These are phyloP conservation scores for Eurytoma adleriae DNA, from an alignment of 2,888 invertebrate genomes.

Conservation along the genomic window DNA sequence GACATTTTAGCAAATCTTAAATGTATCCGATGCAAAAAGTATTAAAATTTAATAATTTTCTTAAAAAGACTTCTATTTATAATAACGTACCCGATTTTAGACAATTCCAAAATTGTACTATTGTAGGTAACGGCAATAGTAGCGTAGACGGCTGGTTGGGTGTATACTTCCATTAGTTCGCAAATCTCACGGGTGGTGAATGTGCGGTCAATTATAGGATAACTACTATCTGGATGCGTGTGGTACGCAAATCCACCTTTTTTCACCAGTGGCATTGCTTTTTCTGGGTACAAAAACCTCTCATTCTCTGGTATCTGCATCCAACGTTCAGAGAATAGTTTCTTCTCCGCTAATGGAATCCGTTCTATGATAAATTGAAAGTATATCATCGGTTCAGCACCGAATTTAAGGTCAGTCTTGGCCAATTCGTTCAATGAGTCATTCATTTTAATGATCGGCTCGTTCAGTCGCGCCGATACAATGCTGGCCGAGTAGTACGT, in stretches of 20 bases:
- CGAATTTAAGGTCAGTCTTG: constrained; percentile 64
- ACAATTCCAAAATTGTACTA: constrained; percentile 53
- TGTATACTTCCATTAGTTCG: constrained; percentile 68
- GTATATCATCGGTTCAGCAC: constrained; percentile 65
- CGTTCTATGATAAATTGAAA: constrained; percentile 60
- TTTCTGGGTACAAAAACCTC: constrained; percentile 63
- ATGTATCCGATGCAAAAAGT: background rate
- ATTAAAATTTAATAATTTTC: no score
- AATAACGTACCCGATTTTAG: constrained; percentile 29
- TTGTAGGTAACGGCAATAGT: constrained; percentile 60
- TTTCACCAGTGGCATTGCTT: constrained; percentile 64
- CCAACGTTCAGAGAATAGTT: constrained; percentile 61
- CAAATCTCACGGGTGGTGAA: constrained; percentile 67
- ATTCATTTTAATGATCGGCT: constrained; percentile 69
- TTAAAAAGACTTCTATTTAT: no score
- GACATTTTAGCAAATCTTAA: constrained; percentile 14
- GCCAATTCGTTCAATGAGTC: constrained; percentile 67
- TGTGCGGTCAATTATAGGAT: constrained; percentile 66
- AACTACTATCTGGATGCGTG: constrained; percentile 67
- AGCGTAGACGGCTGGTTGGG: constrained; percentile 53
- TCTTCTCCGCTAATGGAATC: constrained; percentile 63
- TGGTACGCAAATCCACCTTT: constrained; percentile 69
- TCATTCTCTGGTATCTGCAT: constrained; percentile 62
- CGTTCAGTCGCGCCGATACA: constrained; percentile 68
- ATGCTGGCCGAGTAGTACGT: constrained; percentile 70